Base-by-base conservation (phyloP, 2,888 invertebrate genomes). In the Pammene aurita region DNA sequence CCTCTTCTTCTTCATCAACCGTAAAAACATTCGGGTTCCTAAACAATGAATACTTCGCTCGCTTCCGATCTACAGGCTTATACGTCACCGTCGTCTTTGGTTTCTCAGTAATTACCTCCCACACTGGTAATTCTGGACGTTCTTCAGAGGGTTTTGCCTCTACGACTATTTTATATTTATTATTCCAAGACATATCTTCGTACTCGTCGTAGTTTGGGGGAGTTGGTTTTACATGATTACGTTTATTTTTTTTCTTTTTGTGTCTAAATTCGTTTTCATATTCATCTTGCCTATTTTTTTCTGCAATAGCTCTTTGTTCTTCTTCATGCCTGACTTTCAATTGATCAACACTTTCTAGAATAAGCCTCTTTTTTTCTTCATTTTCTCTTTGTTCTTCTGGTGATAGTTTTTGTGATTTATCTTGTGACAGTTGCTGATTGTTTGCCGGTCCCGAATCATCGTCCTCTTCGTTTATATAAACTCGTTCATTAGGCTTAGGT, bases 261-360 rank as follows among this genome's bases (percentile, higher is more conserved):
- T 86, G 86, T 7, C 77, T 79, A 71, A 88, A 84, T 75, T 91
- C 87, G 76, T 83, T 79, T n/a, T 79, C 79, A 62, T 87, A 77
- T 75, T 89, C 89, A 74, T 92, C 91, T 77, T 88, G 88, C 76
- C 87, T 89, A 0, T 80, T 73, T 76, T 84, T 89, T 70, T 91
- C 89, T 11, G 85, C 82, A 75, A 91, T 84, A 2, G 74, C 73
- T 74, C 82, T 82, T 72, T 90, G 90, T 77, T 92, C 92, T 72
- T 82, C 74, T 13, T 83, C 86, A 69, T 92, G 92, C 16, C 89
- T 81, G 68, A 81, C 78, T 79, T 91, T 92, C 13, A 92, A 75
- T 52, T 88, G 86, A 67, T 92, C 92, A 6, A 92, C 90, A 66
- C 84, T 83, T 14, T 82, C 82, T 48, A 92, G 77, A 72, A 92